Evolutionary conservation across 2,888 invertebrate genomes (phyloP).

Genomic region (Diabrotica balteata): DNA sequence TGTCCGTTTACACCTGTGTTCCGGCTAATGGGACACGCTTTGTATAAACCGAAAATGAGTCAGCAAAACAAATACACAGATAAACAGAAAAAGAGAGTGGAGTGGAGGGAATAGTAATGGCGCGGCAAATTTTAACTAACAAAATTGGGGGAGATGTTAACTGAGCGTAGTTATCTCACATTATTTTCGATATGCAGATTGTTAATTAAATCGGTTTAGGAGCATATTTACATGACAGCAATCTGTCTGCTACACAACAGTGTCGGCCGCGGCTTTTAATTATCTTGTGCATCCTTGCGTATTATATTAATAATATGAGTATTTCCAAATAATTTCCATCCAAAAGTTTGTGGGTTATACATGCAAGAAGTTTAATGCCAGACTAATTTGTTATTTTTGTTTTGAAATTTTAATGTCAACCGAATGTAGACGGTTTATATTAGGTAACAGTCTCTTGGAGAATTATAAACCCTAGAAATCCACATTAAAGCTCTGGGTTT

Average conservation of each 20-base stretch:
- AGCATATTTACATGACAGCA: slow-evolving; percentile 62
- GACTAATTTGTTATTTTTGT: slow-evolving; percentile 2
- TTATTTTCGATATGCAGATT: slow-evolving; percentile 62
- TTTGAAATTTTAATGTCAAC: neutral
- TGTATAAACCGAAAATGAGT: slow-evolving; percentile 3
- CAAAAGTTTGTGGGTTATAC: slow-evolving; percentile 2
- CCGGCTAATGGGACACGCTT: too few relatives aligned
- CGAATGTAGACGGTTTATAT: too few relatives aligned
- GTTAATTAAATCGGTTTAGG: slow-evolving; percentile 61
- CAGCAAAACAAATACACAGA: slow-evolving; percentile 16
- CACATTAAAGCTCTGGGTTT: too few relatives aligned
- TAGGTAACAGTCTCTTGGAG: too few relatives aligned
- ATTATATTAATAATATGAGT: slow-evolving; percentile 56
- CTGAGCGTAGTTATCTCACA: slow-evolving; percentile 57
- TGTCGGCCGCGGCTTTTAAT: slow-evolving; percentile 56
- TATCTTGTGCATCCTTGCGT: slow-evolving; percentile 60
- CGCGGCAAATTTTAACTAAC: slow-evolving; percentile 46
- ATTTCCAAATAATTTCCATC: slow-evolving; percentile 27
- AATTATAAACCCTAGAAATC: too few relatives aligned
- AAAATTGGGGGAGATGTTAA: slow-evolving; percentile 52
- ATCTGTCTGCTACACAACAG: slow-evolving; percentile 59
- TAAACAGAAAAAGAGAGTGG: slow-evolving; percentile 14
- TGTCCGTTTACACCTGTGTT: too few relatives aligned
- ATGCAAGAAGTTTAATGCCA: slow-evolving; percentile 8
- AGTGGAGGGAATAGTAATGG: slow-evolving; percentile 27